phyloP scores from a whole-genome alignment of 2,888 invertebrate species.

The Trissolcus japonicus region DNA sequence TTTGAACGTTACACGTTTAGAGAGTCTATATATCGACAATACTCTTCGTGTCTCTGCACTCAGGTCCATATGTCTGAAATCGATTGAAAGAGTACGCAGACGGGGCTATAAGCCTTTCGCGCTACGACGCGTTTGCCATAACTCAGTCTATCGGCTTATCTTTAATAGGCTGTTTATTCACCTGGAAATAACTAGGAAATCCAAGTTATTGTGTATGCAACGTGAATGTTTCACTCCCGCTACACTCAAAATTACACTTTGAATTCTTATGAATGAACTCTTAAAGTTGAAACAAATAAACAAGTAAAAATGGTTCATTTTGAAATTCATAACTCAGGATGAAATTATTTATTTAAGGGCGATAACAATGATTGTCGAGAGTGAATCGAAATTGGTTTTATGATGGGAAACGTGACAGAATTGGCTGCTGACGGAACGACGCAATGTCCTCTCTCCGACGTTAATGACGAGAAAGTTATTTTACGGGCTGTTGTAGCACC shows the following conservation, averaged over 20 bases:
- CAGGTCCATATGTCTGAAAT: conserved; percentile 70
- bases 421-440: conserved; percentile 33
- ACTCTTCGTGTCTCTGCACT: conserved; percentile 13
- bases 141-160: conserved; percentile 57
- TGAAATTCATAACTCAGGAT: background rate
- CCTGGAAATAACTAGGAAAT: conserved; percentile 29
- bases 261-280: no score
- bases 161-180: conserved; percentile 27
- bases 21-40: background rate
- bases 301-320: no score
- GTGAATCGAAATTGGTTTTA: conserved; percentile 7
- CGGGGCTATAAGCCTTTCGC: conserved; percentile 67
- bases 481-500: conserved; percentile 27
- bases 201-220: no score
- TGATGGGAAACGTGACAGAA: conserved; percentile 16
- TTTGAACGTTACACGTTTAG: no score
- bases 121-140: conserved; percentile 63
- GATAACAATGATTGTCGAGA: no score
- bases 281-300: no score
- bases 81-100: conserved; percentile 70
- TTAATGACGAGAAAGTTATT: conserved; percentile 43
- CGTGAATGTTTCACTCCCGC: no score
- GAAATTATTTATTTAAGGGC: no score
- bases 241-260: no score
- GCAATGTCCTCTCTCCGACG: conserved; percentile 16